Evolutionary conservation across 1,140 invertebrate species (phyloP).

Genomic region (Orius laevigatus): DNA sequence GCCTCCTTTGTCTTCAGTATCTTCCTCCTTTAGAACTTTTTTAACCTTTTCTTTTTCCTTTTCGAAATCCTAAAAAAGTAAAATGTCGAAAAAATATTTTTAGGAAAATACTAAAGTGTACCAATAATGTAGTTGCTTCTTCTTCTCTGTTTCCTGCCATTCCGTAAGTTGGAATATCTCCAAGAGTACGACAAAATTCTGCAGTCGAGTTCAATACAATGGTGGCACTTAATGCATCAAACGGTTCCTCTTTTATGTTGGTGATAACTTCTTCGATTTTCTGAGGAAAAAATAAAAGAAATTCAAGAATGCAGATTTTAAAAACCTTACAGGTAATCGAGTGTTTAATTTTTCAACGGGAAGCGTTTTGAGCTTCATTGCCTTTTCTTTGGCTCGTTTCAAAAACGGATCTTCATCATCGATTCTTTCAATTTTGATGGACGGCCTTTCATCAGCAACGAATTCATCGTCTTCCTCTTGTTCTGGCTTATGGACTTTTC

Average conservation of each 20-base stretch:
- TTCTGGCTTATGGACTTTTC: slow-evolving; percentile 26
- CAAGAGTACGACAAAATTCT: slow-evolving; percentile 90
- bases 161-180: slow-evolving; percentile 87
- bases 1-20: slow-evolving; percentile 37
- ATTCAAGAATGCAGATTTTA: no score
- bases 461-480: slow-evolving; percentile 61
- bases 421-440: no score
- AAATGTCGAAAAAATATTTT: not conserved
- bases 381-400: slow-evolving; percentile 32
- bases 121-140: slow-evolving; percentile 22
- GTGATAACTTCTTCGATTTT: slow-evolving; percentile 22
- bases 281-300: not conserved
- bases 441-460: slow-evolving; percentile 18
- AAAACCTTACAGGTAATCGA: not conserved
- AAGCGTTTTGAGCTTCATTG: slow-evolving; percentile 35
- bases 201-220: slow-evolving; percentile 88
- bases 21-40: slow-evolving; percentile 27
- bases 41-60: slow-evolving; percentile 35
- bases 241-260: slow-evolving; percentile 30
- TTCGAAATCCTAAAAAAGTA: slow-evolving; percentile 42
- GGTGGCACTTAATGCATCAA: slow-evolving; percentile 24
- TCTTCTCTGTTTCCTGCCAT: slow-evolving; percentile 75
- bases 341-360: not conserved
- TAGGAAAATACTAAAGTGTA: not conserved
- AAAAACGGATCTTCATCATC: no score